Evolutionary conservation across 2,888 invertebrate species (phyloP).

Genomic region (Eugnorisma glareosa): DNA sequence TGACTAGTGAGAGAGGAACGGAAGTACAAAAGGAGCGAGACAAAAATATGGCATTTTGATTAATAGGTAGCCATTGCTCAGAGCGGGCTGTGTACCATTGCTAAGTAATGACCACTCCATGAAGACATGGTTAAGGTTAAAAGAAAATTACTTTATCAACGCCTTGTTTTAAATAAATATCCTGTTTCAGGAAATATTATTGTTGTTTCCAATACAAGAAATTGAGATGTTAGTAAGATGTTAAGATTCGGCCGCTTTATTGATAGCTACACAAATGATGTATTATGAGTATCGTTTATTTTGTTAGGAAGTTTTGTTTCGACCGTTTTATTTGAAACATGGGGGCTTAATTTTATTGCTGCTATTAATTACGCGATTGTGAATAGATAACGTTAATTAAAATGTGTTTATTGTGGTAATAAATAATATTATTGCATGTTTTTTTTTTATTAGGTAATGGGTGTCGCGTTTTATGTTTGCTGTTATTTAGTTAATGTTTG

Average conservation of each 20-base stretch:
- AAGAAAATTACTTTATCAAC: conserved; percentile 91
- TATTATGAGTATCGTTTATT: conserved; percentile 86
- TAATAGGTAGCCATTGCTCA: conserved; percentile 90
- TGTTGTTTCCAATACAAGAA: conserved; percentile 90
- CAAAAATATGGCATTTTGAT: conserved; percentile 90
- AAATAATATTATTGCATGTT: conserved; percentile 64
- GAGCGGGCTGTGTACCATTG: conserved; percentile 90
- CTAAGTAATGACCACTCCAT: conserved; percentile 91
- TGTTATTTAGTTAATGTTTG: conserved; percentile 61
- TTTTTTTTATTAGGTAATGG: conserved; percentile 62
- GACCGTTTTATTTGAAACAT: conserved; percentile 74
- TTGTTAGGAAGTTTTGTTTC: conserved; percentile 76
- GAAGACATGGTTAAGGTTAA: conserved; percentile 91
- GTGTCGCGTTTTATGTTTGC: conserved; percentile 59
- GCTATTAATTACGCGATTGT: conserved; percentile 76
- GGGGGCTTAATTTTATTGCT: conserved; percentile 77
- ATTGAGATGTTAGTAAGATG: conserved; percentile 89
- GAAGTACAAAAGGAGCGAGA: conserved; percentile 83
- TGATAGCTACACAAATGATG: conserved; percentile 89
- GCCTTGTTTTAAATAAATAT: conserved; percentile 91
- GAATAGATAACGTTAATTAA: conserved; percentile 75
- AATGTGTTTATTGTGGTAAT: conserved; percentile 71
- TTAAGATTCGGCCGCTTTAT: conserved; percentile 88
- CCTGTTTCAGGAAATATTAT: conserved; percentile 91
- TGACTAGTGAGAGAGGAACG: conserved; percentile 85